A percentile compares a stretch with the other conserved stretches of the same genome.
Evolutionary conservation across 1,140 invertebrate species (phyloP).

Genomic region (Octopus bimaculoides): DNA sequence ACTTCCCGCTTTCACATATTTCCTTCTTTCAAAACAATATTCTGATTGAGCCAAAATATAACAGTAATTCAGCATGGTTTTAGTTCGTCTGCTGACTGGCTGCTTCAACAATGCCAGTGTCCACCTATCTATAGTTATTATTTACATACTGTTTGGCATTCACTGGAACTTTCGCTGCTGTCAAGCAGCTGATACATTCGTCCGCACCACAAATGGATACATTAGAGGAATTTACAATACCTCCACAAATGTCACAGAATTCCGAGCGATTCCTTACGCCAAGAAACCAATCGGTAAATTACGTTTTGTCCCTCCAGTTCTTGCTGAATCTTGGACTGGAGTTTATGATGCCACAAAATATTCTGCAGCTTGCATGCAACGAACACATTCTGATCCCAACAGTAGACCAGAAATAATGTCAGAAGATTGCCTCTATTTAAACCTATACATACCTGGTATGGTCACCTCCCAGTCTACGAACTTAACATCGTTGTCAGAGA

Average conservation of each 20-base stretch:
- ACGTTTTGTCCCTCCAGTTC: constrained; percentile 73
- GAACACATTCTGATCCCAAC: not conserved
- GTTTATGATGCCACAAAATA: constrained; percentile 82
- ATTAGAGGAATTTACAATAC: constrained; percentile 36
- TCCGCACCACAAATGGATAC: not conserved
- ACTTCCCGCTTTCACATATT: too few species aligned
- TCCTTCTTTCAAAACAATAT: too few species aligned
- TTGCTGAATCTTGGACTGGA: constrained; percentile 81
- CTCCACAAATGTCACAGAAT: constrained; percentile 81
- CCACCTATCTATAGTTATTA: too few species aligned
- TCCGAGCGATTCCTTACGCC: constrained; percentile 86
- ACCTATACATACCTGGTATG: constrained; percentile 72
- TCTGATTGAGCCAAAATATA: too few species aligned
- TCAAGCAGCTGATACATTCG: too few species aligned
- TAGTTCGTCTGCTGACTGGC: too few species aligned
- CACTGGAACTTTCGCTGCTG: too few species aligned
- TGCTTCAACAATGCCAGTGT: too few species aligned
- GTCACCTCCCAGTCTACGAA: not conserved
- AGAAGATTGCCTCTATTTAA: constrained; percentile 93
- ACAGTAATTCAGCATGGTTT: too few species aligned
- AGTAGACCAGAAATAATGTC: constrained; percentile 61
- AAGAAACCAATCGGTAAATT: constrained; percentile 84
- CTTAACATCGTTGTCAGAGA: constrained; percentile 34
- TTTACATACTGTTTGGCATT: too few species aligned
- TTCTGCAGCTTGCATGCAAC: constrained; percentile 75